A percentile compares a stretch with the other conserved stretches of the same genome.
These are phyloP conservation scores for Sarcophaga variegata DNA, from an alignment of 2,888 invertebrate species.

Conservation along the genomic window DNA sequence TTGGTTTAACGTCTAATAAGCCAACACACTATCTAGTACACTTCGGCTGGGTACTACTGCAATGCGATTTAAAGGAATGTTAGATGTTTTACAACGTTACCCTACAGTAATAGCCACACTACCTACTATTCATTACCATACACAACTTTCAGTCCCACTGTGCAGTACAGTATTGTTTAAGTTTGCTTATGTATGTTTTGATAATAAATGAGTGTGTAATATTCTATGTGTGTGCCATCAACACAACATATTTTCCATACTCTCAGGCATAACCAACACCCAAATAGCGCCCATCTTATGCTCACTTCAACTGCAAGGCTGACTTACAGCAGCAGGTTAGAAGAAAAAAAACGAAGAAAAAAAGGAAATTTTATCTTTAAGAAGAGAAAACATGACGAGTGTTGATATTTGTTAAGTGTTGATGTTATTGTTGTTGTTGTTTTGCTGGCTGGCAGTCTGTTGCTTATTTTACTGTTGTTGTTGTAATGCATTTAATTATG, in stretches of 20 bases:
- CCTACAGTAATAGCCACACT: no score
- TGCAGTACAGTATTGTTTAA: background rate
- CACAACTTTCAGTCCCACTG: no score
- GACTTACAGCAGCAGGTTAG: background rate
- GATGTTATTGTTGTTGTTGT: conserved; percentile 30
- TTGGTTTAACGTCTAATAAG: no score
- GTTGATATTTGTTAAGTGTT: conserved; percentile 63
- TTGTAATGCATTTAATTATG: conserved; percentile 66
- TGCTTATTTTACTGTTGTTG: background rate
- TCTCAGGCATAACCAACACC: conserved; percentile 7
- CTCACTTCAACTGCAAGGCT: background rate
- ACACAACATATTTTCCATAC: conserved; percentile 62
- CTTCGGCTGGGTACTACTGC: no score
- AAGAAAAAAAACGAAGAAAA: background rate
- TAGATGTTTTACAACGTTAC: no score
- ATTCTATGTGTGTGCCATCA: conserved; percentile 33
- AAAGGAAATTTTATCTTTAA: background rate
- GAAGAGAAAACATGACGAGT: conserved; percentile 48
- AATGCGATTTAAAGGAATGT: no score
- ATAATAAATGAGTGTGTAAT: conserved; percentile 30
- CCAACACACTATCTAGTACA: no score
- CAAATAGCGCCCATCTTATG: no score
- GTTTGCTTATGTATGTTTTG: background rate
- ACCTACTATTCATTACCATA: no score
- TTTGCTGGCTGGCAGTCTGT: background rate